Percentiles rank a stretch among this genome's conserved stretches.
Conservation (phyloP, 2,113 vertebrate genomes). For the Phaethornis superciliosus region DNA sequence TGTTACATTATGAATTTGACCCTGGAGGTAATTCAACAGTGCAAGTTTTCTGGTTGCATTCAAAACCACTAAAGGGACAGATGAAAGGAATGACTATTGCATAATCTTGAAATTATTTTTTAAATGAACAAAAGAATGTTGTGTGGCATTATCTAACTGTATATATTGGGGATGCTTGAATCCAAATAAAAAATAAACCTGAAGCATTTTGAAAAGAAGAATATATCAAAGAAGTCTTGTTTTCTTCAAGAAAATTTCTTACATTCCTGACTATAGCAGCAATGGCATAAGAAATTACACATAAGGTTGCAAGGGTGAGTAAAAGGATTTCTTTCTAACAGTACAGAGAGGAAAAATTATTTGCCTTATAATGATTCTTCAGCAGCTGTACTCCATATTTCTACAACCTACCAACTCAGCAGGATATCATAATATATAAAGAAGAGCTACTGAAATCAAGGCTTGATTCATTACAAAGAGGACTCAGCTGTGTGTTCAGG, state of each 20-base stretch:
- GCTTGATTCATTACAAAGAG: slow-evolving; percentile 18
- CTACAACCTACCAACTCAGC: slow-evolving; percentile 14
- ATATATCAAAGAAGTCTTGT: background rate
- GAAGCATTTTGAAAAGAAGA: background rate
- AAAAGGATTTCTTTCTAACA: background rate
- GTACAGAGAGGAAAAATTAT: slow-evolving; percentile 26
- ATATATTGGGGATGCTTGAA: background rate
- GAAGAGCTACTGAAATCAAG: slow-evolving; percentile 41
- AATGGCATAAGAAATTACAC: background rate
- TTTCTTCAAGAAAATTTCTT: background rate
- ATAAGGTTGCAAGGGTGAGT: background rate
- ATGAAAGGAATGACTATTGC: background rate
- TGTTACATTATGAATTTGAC: slow-evolving; percentile 74
- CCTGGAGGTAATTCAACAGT: slow-evolving; percentile 59
- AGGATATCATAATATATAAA: slow-evolving; percentile 34
- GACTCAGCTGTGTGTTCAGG: background rate
- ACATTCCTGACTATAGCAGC: background rate
- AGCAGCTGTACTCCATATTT: slow-evolving; percentile 39
- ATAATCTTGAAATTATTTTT: background rate
- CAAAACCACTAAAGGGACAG: slow-evolving; percentile 29
- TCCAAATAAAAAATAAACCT: slow-evolving; percentile 9
- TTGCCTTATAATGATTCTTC: slow-evolving; percentile 50
- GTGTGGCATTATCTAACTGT: background rate
- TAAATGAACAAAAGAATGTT: background rate
- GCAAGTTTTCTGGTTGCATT: slow-evolving; percentile 22